Evolutionary conservation across 35 echinoderm and acorn worm genomes (phyloP).

Genomic region (Strongylocentrotus purpuratus): DNA sequence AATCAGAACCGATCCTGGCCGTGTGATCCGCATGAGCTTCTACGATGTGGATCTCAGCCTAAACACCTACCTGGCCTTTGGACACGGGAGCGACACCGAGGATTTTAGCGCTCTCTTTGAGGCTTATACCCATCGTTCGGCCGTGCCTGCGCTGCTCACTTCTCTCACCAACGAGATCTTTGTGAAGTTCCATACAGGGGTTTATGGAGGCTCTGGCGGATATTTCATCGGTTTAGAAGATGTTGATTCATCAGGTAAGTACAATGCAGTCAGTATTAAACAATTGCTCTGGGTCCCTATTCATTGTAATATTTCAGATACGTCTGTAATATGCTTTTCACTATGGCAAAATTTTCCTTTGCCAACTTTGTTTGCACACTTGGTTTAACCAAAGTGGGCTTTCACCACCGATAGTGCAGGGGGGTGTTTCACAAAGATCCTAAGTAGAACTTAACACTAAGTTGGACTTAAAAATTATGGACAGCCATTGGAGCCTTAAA

Average conservation of each 20-base stretch:
- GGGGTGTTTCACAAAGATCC: too few relatives aligned
- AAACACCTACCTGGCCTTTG: not conserved
- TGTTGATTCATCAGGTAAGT: not conserved
- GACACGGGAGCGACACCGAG: not conserved
- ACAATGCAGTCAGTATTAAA: too few relatives aligned
- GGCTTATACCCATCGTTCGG: not conserved
- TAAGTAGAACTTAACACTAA: too few relatives aligned
- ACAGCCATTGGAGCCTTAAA: too few relatives aligned
- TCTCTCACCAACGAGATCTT: not conserved
- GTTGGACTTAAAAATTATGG: too few relatives aligned
- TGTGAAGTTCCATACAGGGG: not conserved
- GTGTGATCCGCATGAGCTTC: conserved; percentile 22
- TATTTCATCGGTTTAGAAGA: not conserved
- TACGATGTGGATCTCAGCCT: not conserved
- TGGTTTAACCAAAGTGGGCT: too few relatives aligned
- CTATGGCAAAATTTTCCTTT: too few relatives aligned
- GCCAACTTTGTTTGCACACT: too few relatives aligned
- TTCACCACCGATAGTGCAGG: too few relatives aligned
- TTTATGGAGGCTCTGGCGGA: not conserved
- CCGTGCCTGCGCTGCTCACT: not conserved
- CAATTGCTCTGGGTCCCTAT: too few relatives aligned
- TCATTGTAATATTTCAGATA: too few relatives aligned
- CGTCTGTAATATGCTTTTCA: too few relatives aligned
- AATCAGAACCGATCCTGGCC: not conserved
- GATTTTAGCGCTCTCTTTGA: not conserved